Base-by-base conservation (phyloP, 2,113 vertebrate genomes). In the Parus major region DNA sequence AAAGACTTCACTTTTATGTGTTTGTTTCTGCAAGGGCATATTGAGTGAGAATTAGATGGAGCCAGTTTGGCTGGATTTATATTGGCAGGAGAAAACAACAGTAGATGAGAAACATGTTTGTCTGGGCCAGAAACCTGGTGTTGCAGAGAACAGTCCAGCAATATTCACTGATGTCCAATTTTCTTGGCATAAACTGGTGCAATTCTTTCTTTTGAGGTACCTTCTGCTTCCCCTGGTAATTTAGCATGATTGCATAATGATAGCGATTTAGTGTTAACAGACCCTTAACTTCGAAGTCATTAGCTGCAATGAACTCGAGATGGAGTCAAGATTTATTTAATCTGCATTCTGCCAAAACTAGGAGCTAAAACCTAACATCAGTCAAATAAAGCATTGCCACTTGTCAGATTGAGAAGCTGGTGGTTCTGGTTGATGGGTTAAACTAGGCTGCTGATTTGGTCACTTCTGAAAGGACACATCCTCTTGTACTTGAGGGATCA, bases 41-140 rank as follows among this genome's bases (percentile, higher is more conserved):
- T 88, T 95, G 93, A 96, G 88, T 92, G 92, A 92, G 77, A 97
- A 93, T 88, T 46, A 88, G 56, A 94, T 88, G 93, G 95, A 96
- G 88, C 76, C 92, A 93, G 80, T 92, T 96, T 94, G 94, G 88
- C 95, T 97, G 90, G 61, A 82, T 92, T 96, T 92, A 33, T 86
- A 72, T 65, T 95, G 92, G 93, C 94, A 93, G 80, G 46, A 93
- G 90, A 86, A 94, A 83, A 93, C 76, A 80, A 71, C 72, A 65
- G 52, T 81, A 93, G 90, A 96, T 71, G 86, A 95, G 90, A 92
- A 94, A 71, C 56, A 69, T 76, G 60, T 88, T 86, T 70, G 72
- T 92, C 79, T 95, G 92, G 80, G 78, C 64, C 61, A 93, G 68
- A 94, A 87, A 77, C 86, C 86, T 88, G 94, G 90, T 82, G 44